Evolutionary conservation across 2,797 vertebrate genomes (phyloP), one percentile per base, ranked within the genome.

Genomic region (Sebastes variabilis): DNA sequence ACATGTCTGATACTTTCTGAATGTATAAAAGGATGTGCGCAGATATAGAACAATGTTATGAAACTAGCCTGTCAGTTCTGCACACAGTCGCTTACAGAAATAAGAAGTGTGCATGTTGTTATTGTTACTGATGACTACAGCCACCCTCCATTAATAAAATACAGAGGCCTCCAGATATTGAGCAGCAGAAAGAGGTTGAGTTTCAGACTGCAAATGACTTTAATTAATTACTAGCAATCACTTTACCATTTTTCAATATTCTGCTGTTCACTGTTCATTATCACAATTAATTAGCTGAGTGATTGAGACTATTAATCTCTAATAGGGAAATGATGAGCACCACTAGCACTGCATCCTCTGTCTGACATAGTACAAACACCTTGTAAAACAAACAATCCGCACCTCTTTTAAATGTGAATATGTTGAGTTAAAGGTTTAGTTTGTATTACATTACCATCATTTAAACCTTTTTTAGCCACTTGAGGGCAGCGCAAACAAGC

Each of bases 301-400:
- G 75, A 88, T 68, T 66, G 69, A 34, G 66, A 72, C 58, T 58
- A 71, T 89, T 81, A 36, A 88, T 84, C 74, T 82, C 71, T 76
- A 71, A 80, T 46, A 66, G 32, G 52, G 61, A 69, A 81, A 75
- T 72, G 62, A 79, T 36, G 54, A 36, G 34, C 72, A 12, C 24
- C 61, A 60, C 34, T 46, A 62, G 24, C 52, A 32, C n/a, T 46
- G 29, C 56, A 80, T 75, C 73, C 58, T 69, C 16, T 52, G 49
- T 42, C 30, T 65, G 52, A 30, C 24, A 16, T 5, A 25, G 59
- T 14, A 25, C 14, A 42, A 42, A 72, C 58, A 66, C 20, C 25
- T 54, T 46, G 8, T 38, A 10, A 77, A 30, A 65, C 25, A 29
- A 61, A 69, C 55, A 13, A 0, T 27, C 9, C 46, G 29, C 61